Evolutionary conservation across 2,888 invertebrate genomes (phyloP), one percentile per base, ranked within the genome.

Genomic region (Pristionchus entomophagus): DNA sequence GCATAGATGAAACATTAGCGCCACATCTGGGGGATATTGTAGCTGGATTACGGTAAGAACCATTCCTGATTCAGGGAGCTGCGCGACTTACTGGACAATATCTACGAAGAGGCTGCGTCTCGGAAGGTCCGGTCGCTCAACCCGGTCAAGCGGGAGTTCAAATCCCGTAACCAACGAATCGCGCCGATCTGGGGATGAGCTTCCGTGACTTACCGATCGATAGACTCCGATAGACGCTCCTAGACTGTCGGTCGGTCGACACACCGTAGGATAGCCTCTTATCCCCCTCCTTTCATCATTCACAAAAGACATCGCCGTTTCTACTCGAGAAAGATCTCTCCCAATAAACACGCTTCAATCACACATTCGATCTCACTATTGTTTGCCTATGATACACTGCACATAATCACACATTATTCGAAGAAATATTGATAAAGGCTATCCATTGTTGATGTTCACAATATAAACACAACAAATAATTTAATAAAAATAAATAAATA

Each of bases 371-470:
- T 73, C 73, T 73, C 73, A n/a, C 41, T 22, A n/a, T 26, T 41
- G n/a, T 73, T 73, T 73, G 26, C 73, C 41, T 73, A 45, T 73
- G 73, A 73, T 73, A 73, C 41, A 73, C 26, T 35, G 26, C 22
- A 73, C 73, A 73, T 73, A 73, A 73, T 73, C 73, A 73, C 41
- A 73, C n/a, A n/a, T 45, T 73, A 41, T 73, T 73, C 26, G 41
- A 73, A n/a, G 12, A 45, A 26, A 45, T 73, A 41, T 45, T 73
- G 73, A 73, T 73, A 73, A 73, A 73, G 73, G 73, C 73, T 73
- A 73, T 73, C 73, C 73, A 73, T 73, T 73, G 73, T 73, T 73
- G 73, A 41, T 45, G 41, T 45, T n/a, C 73, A 41, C 69, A 62
- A 2, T 8, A 69, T n/a, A 38, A 19, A 1, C 45, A 45, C 17